Base-by-base conservation (phyloP, 2,888 invertebrate genomes). In the Pyrocoelia pectoralis region DNA sequence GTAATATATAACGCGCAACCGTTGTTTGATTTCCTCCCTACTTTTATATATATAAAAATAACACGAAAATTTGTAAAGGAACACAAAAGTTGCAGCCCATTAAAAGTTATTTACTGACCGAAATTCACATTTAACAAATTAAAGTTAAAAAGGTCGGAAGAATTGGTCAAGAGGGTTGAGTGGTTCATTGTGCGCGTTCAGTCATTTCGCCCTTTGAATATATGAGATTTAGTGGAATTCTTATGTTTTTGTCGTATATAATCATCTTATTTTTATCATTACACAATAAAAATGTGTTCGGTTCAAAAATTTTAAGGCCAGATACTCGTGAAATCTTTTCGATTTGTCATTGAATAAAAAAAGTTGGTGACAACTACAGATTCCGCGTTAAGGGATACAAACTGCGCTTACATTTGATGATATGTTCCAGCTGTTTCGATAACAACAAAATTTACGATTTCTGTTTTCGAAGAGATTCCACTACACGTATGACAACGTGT, bases 61-160 rank as follows among this genome's bases (percentile, higher is more conserved):
- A 55, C 63, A 59, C 58, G 41, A 41, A 55, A 10, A 33, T 58
- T 58, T 55, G 58, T 63, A 63, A 63, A 55, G 54, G 63, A 63
- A 55, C 63, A 58, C 58, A 66, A 67, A 41, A 64, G 61, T 65
- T 56, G 62, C 52, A 59, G 65, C 65, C 61, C 66, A 61, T 68
- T 68, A 68, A 67, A 68, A 68, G 68, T 68, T 68, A 68, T 68
- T 68, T 68, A 68, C 66, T 56, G 68, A 65, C 61, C 48, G 54
- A 67, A 66, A 66, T 68, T 67, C 66, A 61, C 66, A 68, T 68
- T 68, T 68, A 67, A 66, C 68, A 66, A 63, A 63, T 63, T 63
- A 63, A 63, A 68, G 68, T 68, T 67, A 67, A 68, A 68, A 68
- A 68, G 66, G 68, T 68, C 68, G 68, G 66, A 68, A 68, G 66